Evolutionary conservation across 64 coral and sea anemone genomes (phyloP).

Genomic region (Stichodactyla mertensii): DNA sequence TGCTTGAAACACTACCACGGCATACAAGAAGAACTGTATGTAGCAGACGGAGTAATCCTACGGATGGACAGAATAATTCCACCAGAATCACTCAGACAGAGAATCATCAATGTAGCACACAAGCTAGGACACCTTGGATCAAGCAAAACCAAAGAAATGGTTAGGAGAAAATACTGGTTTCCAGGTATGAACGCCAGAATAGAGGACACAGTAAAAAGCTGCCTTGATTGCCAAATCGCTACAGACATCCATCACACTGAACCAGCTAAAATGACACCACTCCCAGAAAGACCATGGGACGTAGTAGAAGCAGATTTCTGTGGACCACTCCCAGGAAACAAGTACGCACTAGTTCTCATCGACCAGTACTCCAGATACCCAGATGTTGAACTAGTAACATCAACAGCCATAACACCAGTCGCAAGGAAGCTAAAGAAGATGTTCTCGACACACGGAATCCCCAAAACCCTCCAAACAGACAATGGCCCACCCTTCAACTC

Average conservation of each 20-base stretch:
- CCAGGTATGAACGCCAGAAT: constrained; percentile 50
- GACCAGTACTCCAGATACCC: constrained; percentile 40
- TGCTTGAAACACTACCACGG: neutral
- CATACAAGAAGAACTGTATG: constrained; percentile 19
- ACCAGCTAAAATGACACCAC: constrained; percentile 51
- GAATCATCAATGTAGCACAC: constrained; percentile 44
- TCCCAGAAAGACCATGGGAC: constrained; percentile 48
- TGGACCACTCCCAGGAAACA: constrained; percentile 23
- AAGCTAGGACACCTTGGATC: constrained; percentile 68
- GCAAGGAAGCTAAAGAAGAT: constrained; percentile 26
- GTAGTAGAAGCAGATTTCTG: constrained; percentile 53
- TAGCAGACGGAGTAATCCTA: constrained; percentile 6
- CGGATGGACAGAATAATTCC: constrained; percentile 40
- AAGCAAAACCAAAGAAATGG: constrained; percentile 61
- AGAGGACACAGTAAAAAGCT: constrained; percentile 36
- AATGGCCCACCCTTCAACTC: constrained; percentile 61
- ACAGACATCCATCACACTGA: constrained; percentile 36
- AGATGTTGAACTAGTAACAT: neutral
- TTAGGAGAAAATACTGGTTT: constrained; percentile 58
- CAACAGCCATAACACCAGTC: neutral
- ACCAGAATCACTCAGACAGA: constrained; percentile 35
- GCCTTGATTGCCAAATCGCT: constrained; percentile 60
- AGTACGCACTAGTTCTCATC: constrained; percentile 27
- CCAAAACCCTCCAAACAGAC: constrained; percentile 38
- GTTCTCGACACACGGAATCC: constrained; percentile 39